These are phyloP conservation scores for Cryptops parisi DNA, from an alignment of 2,888 invertebrate genomes.

Conservation along the genomic window DNA sequence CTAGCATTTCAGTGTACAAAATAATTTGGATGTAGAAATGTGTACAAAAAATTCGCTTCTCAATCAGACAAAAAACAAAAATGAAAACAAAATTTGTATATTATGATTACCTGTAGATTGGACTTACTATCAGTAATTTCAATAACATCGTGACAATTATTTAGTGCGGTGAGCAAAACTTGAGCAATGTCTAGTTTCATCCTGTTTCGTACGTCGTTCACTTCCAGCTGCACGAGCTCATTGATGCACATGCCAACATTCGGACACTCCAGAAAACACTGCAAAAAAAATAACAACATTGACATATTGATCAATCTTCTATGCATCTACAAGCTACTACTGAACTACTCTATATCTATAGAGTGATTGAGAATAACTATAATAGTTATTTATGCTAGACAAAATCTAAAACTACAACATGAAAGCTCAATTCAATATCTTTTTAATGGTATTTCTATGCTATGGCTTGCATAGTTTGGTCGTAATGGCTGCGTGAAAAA, in stretches of 20 bases:
- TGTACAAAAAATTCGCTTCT: background rate
- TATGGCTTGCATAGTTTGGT: too few relatives aligned
- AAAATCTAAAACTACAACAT: too few relatives aligned
- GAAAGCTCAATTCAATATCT: too few relatives aligned
- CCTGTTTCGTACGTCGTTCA: slow-evolving; percentile 57
- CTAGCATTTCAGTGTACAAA: slow-evolving; percentile 42
- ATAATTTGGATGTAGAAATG: background rate
- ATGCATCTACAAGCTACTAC: too few relatives aligned
- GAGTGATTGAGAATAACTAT: too few relatives aligned
- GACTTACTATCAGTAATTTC: slow-evolving; percentile 75
- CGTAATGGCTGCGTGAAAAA: too few relatives aligned
- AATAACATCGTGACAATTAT: slow-evolving; percentile 69
- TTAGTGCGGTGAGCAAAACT: slow-evolving; percentile 69
- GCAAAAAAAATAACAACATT: slow-evolving; percentile 25
- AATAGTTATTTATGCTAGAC: too few relatives aligned
- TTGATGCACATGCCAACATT: slow-evolving; percentile 41
- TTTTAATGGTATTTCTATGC: too few relatives aligned
- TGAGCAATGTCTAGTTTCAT: slow-evolving; percentile 62
- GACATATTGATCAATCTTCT: background rate
- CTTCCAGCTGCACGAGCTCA: slow-evolving; percentile 62
- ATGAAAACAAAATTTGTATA: too few relatives aligned
- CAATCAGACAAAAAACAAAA: too few relatives aligned
- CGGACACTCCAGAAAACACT: slow-evolving; percentile 41
- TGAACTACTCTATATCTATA: too few relatives aligned
- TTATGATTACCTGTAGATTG: slow-evolving; percentile 62